These are phyloP conservation scores for Xestia xanthographa DNA, from an alignment of 2,888 invertebrate genomes.

Conservation along the genomic window DNA sequence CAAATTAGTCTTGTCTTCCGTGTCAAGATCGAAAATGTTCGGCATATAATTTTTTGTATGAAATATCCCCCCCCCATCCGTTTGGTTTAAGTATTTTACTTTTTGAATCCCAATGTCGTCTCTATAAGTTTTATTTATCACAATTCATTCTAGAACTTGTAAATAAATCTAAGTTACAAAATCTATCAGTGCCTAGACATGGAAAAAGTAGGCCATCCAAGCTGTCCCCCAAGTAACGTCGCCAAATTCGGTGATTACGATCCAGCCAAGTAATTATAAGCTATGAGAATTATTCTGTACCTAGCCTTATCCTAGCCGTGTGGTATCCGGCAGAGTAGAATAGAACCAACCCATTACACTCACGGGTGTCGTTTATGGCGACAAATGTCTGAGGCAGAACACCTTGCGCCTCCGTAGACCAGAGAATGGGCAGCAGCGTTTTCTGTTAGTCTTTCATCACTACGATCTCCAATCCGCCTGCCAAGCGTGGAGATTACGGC, in stretches of 20 bases:
- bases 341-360: too few relatives aligned
- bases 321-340: too few relatives aligned
- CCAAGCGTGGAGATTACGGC: too few relatives aligned
- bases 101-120: neutral
- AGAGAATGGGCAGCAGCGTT: too few relatives aligned
- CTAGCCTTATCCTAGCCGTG: too few relatives aligned
- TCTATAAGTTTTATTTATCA: neutral
- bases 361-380: too few relatives aligned
- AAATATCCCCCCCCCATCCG: neutral
- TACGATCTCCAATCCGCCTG: too few relatives aligned
- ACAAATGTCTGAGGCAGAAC: too few relatives aligned
- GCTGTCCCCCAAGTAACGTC: slow-evolving; percentile 81
- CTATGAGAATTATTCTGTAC: neutral
- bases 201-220: slow-evolving; percentile 72
- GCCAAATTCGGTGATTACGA: slow-evolving; percentile 81
- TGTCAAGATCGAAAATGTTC: neutral
- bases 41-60: neutral
- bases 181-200: slow-evolving; percentile 46
- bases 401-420: too few relatives aligned
- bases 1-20: too few relatives aligned
- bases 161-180: slow-evolving; percentile 16
- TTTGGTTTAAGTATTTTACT: too few relatives aligned
- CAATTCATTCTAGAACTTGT: neutral
- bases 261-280: slow-evolving; percentile 77
- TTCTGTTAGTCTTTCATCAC: too few relatives aligned